A percentile compares a stretch with the other conserved stretches of the same genome.
phyloP scores from a whole-genome alignment of 2,113 vertebrate genomes.

The Tor tambroides region DNA sequence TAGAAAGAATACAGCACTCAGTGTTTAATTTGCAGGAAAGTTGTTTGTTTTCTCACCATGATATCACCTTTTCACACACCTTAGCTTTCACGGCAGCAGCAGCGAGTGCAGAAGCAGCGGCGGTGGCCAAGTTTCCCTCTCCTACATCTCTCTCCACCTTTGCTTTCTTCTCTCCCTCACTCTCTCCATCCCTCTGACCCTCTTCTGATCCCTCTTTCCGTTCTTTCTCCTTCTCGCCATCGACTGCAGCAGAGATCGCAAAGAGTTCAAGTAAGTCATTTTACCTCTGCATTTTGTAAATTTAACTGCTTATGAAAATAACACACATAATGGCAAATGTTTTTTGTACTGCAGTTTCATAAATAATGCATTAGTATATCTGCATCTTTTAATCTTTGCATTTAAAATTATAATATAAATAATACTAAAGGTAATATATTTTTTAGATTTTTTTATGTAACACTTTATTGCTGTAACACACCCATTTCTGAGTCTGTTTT shows the following conservation, averaged over 20 bases:
- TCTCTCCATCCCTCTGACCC: conserved; percentile 81
- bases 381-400: neutral
- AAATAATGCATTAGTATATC: neutral
- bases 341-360: neutral
- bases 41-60: neutral
- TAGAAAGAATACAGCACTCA: neutral
- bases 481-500: conserved; percentile 86
- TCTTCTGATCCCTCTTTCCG: conserved; percentile 86
- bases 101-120: conserved; percentile 89
- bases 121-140: conserved; percentile 93
- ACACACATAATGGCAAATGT: neutral
- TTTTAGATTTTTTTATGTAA: too few species aligned
- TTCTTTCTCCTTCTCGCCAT: conserved; percentile 91
- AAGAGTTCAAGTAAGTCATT: neutral
- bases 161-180: conserved; percentile 87
- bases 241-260: conserved; percentile 69
- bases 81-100: conserved; percentile 96
- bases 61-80: conserved; percentile 68
- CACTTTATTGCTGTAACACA: conserved; percentile 62
- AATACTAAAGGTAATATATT: too few species aligned
- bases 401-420: too few species aligned
- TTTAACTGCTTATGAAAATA: neutral
- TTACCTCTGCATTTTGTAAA: neutral
- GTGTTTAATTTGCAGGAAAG: neutral
- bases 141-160: conserved; percentile 95